Percentiles rank a stretch among this genome's conserved stretches.
These are phyloP conservation scores for Aspidiotus destructor DNA, from an alignment of 2,888 invertebrate genomes.

Conservation along the genomic window DNA sequence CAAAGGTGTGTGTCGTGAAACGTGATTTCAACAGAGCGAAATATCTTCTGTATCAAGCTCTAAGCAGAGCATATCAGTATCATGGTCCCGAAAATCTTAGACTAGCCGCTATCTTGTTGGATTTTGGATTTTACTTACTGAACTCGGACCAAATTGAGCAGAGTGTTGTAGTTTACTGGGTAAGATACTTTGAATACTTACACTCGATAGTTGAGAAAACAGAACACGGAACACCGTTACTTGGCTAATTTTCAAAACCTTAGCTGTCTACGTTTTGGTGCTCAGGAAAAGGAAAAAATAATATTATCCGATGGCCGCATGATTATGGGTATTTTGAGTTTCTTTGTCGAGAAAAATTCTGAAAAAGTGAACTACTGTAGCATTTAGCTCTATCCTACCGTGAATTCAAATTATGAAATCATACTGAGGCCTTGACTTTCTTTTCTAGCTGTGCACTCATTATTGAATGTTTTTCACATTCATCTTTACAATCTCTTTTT, in stretches of 20 bases:
- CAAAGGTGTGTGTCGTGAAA: slow-evolving; percentile 83
- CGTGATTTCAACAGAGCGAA: slow-evolving; percentile 73
- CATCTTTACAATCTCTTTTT: neutral
- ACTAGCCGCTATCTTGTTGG: slow-evolving; percentile 50
- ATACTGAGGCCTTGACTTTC: too few relatives aligned
- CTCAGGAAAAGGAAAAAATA: too few relatives aligned
- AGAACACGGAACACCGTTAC: too few relatives aligned
- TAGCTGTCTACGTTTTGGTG: too few relatives aligned
- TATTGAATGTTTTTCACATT: neutral
- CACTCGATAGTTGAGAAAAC: neutral
- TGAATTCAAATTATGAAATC: too few relatives aligned
- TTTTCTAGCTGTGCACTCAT: too few relatives aligned
- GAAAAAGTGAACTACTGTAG: too few relatives aligned
- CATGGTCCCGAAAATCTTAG: slow-evolving; percentile 22
- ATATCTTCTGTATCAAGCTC: slow-evolving; percentile 70
- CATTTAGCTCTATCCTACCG: too few relatives aligned
- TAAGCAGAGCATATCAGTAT: slow-evolving; percentile 52
- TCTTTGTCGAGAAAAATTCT: too few relatives aligned
- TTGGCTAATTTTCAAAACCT: too few relatives aligned
- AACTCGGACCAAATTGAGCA: slow-evolving; percentile 77
- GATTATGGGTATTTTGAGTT: too few relatives aligned
- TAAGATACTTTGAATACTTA: slow-evolving; percentile 1
- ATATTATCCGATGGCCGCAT: too few relatives aligned
- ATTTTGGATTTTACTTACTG: slow-evolving; percentile 82
- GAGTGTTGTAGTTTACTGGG: slow-evolving; percentile 31